Evolutionary conservation across 1,140 invertebrate genomes (phyloP), one percentile per base, ranked within the genome.

Genomic region (Zaprionus kolodkinae): DNA sequence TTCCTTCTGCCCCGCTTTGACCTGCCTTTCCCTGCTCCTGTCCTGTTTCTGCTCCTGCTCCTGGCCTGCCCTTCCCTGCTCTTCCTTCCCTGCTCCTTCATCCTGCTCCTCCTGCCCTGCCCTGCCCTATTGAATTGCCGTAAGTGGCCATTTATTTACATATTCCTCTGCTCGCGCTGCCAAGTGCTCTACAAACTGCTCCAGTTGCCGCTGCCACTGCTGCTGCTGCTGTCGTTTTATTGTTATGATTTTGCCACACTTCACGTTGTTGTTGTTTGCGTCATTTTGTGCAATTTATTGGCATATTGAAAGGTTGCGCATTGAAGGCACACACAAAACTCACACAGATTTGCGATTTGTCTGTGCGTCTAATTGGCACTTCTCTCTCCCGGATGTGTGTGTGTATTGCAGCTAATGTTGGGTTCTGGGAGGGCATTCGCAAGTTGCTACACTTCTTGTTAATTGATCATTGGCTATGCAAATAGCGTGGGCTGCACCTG

Each of bases 81-180:
- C 40, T 15, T 35, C 40, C 21, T 35, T 57, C 45, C 27, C 21
- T 21, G 21, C 21, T 21, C 2, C 21, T 57, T 27, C 72, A n/a
- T n/a, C 33, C 61, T 27, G 48, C 55, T 21, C 21, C 21, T 21
- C 12, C 27, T 11, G n/a, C 13, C 9, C 4, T 13, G 12, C 12
- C 3, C 6, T 17, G 48, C 52, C 57, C 69, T 63, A 79, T 84
- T 84, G 76, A 81, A 75, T 81, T 69, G 67, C 85, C 81, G 61
- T 77, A 90, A 89, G 86, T 89, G 85, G 78, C 85, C 78, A 85
- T 89, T 89, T 89, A 89, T 89, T 89, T 90, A 61, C 85, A 89
- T 85, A 89, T 88, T 88, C 81, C 63, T 78, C 63, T 85, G 76
- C 60, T 5, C 43, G 70, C 57, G 61, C 64, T 74, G 70, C 71